Evolutionary conservation across 1,140 invertebrate species (phyloP).

Genomic region (Asobara japonica): DNA sequence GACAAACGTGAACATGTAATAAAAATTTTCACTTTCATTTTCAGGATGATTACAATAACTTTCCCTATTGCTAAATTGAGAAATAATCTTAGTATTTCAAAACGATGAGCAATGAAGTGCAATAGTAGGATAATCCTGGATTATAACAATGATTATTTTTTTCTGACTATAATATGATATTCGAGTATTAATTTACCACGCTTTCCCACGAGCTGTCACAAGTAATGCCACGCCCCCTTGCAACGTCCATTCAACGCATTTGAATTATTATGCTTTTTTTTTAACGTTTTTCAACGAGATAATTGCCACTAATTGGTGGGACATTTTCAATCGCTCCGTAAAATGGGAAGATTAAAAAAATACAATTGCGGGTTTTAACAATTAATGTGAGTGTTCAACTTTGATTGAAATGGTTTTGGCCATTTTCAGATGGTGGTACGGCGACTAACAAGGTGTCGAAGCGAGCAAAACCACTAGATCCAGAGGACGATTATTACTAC

Average conservation of each 20-base stretch:
- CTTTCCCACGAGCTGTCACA: constrained; percentile 27
- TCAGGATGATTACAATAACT: neutral
- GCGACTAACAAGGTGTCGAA: constrained; percentile 59
- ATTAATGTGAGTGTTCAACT: neutral
- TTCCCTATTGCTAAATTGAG: neutral
- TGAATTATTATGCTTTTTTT: neutral
- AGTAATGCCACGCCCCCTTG: neutral
- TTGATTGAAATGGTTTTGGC: constrained; percentile 20
- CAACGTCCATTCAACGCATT: neutral
- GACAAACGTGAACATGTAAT: no score
- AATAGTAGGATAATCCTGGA: constrained; percentile 19
- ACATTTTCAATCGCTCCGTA: neutral
- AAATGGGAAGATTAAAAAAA: neutral
- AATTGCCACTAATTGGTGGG: constrained; percentile 18
- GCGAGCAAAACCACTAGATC: constrained; percentile 71
- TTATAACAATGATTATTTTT: constrained; percentile 7
- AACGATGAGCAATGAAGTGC: neutral
- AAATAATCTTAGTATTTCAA: no score
- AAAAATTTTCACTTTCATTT: no score
- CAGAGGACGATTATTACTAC: constrained; percentile 70
- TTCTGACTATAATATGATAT: constrained; percentile 21
- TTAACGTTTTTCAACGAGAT: neutral
- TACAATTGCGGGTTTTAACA: neutral
- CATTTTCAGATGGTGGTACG: constrained; percentile 40
- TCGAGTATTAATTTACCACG: constrained; percentile 19